Base-by-base conservation (phyloP, 2,797 vertebrate species). In the Pygocentrus nattereri region DNA sequence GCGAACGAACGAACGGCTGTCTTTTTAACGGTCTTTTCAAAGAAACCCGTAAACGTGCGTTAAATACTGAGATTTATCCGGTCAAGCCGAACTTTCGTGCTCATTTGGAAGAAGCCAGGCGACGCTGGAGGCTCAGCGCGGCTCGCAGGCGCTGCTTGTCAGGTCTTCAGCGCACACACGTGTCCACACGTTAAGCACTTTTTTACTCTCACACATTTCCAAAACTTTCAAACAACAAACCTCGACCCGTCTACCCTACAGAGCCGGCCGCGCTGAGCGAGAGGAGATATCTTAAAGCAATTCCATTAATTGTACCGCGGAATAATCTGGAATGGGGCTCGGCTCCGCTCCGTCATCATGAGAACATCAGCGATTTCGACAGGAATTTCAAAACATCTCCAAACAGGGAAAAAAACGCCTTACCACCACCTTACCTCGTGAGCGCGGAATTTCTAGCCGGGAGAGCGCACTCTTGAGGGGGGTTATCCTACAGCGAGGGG, bases 361-460 rank as follows among this genome's bases (percentile, higher is more conserved):
- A 90, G 86, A 91, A 89, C 86, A 88, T 79, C 13, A 84, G 85
- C 85, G 54, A 83, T 87, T 89, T 87, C 76, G 25, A 83, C 23
- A 85, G 88, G 85, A 88, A 93, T 89, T 88, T 90, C 89, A 90
- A 91, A 93, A 91, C 87, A 92, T 88, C 73, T 85, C 76, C 56
- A 64, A 64, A 15, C 34, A 23, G 62, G n/a, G 10, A 23, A 41
- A 81, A 81, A 81, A 87, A 38, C 74, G 79, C 23, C 82, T 72
- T 31, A 23, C 23, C 76, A 30, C 76, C 80, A 84, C 0, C 93
- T 93, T 88, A 95, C 94, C 94, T 93, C 89, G 91, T 87, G 91
- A 86, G 90, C 87, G 89, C 88, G 82, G 87, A 70, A 64, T 90
- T 64, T 89, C 81, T 38, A 74, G 84, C 82, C 88, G 59, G 86